A percentile compares a stretch with the other conserved stretches of the same genome.
These are phyloP conservation scores for Nansenia antarctica DNA, from an alignment of 2,113 vertebrate genomes.

Conservation along the genomic window DNA sequence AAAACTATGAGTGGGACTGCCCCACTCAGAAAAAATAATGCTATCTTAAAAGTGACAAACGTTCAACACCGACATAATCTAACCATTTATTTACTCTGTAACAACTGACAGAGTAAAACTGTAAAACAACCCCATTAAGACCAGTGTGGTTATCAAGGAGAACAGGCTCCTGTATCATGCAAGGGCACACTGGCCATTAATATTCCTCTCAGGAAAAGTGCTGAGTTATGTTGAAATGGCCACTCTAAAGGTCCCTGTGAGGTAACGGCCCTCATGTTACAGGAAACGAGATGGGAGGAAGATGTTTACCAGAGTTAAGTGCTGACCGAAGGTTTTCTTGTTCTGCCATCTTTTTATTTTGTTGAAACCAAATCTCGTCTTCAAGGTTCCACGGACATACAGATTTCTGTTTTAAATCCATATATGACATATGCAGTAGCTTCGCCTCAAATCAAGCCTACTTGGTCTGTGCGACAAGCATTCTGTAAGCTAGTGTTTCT, in stretches of 20 bases:
- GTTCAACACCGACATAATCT: too few species aligned
- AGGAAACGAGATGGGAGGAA: neutral
- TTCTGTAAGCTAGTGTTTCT: too few species aligned
- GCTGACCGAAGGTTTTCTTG: neutral
- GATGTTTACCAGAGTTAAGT: neutral
- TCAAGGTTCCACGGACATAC: neutral
- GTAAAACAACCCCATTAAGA: too few species aligned
- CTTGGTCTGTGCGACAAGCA: too few species aligned
- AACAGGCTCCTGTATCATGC: neutral
- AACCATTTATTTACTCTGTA: too few species aligned
- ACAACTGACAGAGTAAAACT: too few species aligned
- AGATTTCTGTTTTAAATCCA: neutral
- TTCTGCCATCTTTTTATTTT: neutral
- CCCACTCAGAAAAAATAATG: too few species aligned
- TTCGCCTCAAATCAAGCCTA: neutral
- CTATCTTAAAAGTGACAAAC: too few species aligned
- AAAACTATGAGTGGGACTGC: too few species aligned
- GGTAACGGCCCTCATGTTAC: neutral
- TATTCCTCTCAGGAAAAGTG: neutral
- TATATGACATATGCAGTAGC: neutral
- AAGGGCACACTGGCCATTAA: neutral
- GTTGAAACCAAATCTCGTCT: constrained; percentile 5
- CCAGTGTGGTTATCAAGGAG: neutral
- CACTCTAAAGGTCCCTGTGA: neutral
- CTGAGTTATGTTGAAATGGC: neutral